Evolutionary conservation across 2,797 vertebrate genomes (phyloP).

Genomic region (Acrossocheilus fasciatus): DNA sequence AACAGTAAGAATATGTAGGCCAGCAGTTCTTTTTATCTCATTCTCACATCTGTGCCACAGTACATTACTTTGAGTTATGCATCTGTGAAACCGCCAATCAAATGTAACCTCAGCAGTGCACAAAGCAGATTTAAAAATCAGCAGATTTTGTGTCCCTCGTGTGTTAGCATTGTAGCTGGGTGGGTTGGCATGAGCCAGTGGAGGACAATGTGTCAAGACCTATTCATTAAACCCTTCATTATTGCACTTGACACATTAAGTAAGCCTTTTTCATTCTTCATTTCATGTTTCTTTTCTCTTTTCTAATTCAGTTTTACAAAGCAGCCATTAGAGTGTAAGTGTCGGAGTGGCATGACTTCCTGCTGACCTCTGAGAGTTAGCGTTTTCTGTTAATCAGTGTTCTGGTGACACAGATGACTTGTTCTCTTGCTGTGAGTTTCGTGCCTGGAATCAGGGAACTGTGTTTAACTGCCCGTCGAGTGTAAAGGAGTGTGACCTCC

Average conservation of each 20-base stretch:
- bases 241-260: neutral
- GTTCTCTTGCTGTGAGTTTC: conserved; percentile 82
- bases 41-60: neutral
- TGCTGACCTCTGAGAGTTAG: conserved; percentile 84
- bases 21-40: conserved; percentile 21
- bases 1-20: conserved; percentile 3
- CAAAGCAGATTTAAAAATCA: neutral
- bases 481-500: conserved; percentile 73
- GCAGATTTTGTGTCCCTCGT: neutral
- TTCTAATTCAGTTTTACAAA: conserved; percentile 10
- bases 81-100: neutral
- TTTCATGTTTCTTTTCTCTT: neutral
- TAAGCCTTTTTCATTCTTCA: neutral
- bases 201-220: neutral
- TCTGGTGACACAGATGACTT: conserved; percentile 84
- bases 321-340: conserved; percentile 17
- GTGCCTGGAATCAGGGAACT: conserved; percentile 86
- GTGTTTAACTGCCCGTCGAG: conserved; percentile 81
- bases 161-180: neutral
- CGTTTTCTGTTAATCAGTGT: conserved; percentile 91
- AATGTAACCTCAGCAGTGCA: neutral
- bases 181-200: neutral
- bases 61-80: conserved; percentile 2
- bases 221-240: neutral
- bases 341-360: conserved; percentile 70